Base-by-base conservation (phyloP, 2,113 vertebrate species). In the Ciconia boyciana region DNA sequence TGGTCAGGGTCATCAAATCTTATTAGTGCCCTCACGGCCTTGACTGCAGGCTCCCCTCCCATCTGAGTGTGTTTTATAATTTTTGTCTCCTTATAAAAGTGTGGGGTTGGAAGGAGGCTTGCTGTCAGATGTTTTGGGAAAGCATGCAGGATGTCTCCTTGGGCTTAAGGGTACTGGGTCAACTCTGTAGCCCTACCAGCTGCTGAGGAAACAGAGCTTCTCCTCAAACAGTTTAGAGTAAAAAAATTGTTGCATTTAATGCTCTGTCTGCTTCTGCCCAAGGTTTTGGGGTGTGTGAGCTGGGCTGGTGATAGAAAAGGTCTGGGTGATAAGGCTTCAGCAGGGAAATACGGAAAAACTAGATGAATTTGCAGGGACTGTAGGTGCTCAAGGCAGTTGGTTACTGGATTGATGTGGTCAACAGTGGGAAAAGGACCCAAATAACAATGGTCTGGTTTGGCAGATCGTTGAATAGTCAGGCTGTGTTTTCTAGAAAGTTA, bases 91-190 rank as follows among this genome's bases (percentile, higher is more conserved):
- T 64, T 70, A 69, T 39, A 52, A 36, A 54, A 46, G 25, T 4
- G 6, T 36, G 13, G 19, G 10, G 5, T 0, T 90, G 28, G 13
- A 25, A 39, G 11, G 41, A 70, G 2, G 0, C 4, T 39, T 93
- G 2, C 1, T 77, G 2, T n/a, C 2, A 65, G 11, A 2, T 31
- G 5, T 7, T 65, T 57, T 65, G 1, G 6, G 18, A 7, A 28
- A 48, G 15, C 0, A 0, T 16, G 0, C 0, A 6, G 26, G 2
- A 1, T 51, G 18, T 20, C 0, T 0, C 1, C 1, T 29, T 48
- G 4, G 7, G 3, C 2, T 61, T 57, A 7, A 58, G 6, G 5
- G 6, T 41, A 4, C 3, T 8, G 2, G 1, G 1, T 71, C 5
- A 21, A 6, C 13, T 41, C 9, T 6, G 5, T 18, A 49, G 7